Percentiles rank a stretch among this genome's conserved stretches.
These are phyloP conservation scores for Aproaerema taeniolella DNA, from an alignment of 2,888 invertebrate genomes.

Conservation along the genomic window DNA sequence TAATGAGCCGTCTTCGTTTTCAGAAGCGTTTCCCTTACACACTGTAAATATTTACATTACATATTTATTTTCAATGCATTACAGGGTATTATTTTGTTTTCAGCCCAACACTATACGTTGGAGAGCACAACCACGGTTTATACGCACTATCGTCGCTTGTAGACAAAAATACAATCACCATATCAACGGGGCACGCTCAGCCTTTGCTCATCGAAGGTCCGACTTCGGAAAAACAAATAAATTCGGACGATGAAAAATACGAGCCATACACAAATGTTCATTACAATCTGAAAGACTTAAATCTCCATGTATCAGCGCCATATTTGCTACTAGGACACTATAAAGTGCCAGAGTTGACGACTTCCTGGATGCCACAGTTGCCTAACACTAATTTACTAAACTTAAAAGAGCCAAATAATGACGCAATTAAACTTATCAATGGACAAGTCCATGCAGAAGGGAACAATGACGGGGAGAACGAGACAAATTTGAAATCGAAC, in stretches of 20 bases:
- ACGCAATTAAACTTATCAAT: constrained; percentile 53
- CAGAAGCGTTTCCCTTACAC: too few species aligned
- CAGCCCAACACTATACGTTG: constrained; percentile 95
- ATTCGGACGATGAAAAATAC: constrained; percentile 44
- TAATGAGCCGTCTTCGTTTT: too few species aligned
- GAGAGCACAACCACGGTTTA: constrained; percentile 88
- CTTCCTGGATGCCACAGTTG: constrained; percentile 60
- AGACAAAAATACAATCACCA: constrained; percentile 92
- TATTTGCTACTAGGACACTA: constrained; percentile 81
- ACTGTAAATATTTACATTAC: too few species aligned
- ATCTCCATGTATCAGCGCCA: constrained; percentile 59
- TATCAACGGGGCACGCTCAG: constrained; percentile 82
- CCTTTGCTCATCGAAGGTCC: constrained; percentile 88
- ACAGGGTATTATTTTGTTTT: too few species aligned
- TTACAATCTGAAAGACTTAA: constrained; percentile 60
- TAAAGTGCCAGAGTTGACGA: constrained; percentile 80
- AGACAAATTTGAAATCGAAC: constrained; percentile 59
- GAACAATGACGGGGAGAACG: constrained; percentile 59
- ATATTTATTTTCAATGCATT: too few species aligned
- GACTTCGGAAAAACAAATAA: constrained; percentile 32
- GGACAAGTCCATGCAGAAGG: constrained; percentile 51
- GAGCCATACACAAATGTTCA: constrained; percentile 72
- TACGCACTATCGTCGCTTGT: constrained; percentile 96
- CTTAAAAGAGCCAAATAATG: constrained; percentile 36
- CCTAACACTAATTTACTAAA: constrained; percentile 53